Evolutionary conservation across 1,140 invertebrate genomes (phyloP), one percentile per base, ranked within the genome.

Genomic region (Aethina tumida): DNA sequence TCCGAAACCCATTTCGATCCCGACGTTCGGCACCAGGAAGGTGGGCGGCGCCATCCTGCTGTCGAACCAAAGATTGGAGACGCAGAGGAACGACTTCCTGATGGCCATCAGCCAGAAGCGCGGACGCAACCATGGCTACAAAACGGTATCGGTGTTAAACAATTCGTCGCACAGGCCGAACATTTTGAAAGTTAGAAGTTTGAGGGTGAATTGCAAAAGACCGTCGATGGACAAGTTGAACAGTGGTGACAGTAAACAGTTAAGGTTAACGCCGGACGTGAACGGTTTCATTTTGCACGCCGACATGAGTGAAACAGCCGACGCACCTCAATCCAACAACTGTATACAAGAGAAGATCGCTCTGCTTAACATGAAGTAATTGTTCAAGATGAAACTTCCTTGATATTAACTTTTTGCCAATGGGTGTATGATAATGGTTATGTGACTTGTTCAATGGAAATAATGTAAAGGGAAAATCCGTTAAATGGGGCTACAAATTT

Each of bases 241-340:
- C 22, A 44, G 29, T 40, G 43, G 43, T 49, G 46, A 52, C 36
- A 45, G 41, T 34, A 52, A 54, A 43, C 46, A 48, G 34, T 28
- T 44, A 25, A 41, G 45, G 16, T 30, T 52, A 25, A 29, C 39
- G 17, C 26, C 51, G 10, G 46, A 47, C 25, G 43, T 51, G 17
- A 51, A 51, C 38, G 51, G 51, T 7, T 53, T 53, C 29, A 47
- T 53, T 41, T 39, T 51, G 18, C 45, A 53, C 31, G 39, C 49
- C 27, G 51, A 53, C 25, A 43, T 50, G 10, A 52, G 43, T 35
- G 47, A 52, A 40, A 30, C 41, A 14, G 42, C 41, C 33, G 44
- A 50, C 13, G 37, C 48, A 20, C 48, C 48, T 27, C 39, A 42
- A 10, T 31, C 41, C 18, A 41, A 30, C 18, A 30, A 43, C 30